phyloP scores from a whole-genome alignment of 1,140 invertebrate species.

The Trigoniulus corallinus region DNA sequence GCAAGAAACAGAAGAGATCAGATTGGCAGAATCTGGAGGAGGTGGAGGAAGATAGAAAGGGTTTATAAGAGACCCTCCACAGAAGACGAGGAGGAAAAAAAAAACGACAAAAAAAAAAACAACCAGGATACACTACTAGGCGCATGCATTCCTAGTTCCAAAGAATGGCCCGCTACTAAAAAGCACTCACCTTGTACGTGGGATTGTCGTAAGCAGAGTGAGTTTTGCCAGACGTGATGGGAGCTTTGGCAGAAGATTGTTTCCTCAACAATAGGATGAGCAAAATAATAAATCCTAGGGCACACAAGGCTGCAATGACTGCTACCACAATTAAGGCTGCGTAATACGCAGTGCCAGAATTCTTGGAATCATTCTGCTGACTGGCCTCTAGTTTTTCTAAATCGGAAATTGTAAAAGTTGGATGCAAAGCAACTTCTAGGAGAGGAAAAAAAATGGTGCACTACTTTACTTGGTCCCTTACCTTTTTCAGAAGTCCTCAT shows the following conservation, averaged over 20 bases:
- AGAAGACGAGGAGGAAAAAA: no score
- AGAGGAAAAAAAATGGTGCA: neutral
- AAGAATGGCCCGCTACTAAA: no score
- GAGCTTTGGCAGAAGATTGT: conserved; percentile 47
- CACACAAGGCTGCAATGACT: conserved; percentile 63
- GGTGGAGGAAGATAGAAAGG: no score
- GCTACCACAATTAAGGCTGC: conserved; percentile 69
- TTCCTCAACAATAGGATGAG: conserved; percentile 58
- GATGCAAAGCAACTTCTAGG: neutral
- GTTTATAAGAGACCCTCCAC: no score
- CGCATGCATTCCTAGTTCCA: no score
- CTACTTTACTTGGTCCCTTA: neutral
- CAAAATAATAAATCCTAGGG: conserved; percentile 57
- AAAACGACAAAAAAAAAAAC: no score
- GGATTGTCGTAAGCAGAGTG: conserved; percentile 76
- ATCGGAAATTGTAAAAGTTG: neutral
- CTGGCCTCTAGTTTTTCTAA: conserved; percentile 2
- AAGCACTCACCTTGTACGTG: conserved; percentile 63
- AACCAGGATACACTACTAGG: no score
- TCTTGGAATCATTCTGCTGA: conserved; percentile 5
- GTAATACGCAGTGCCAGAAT: conserved; percentile 54
- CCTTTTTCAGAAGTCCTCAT: conserved; percentile 21
- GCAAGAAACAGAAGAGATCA: no score
- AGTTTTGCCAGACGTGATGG: conserved; percentile 38
- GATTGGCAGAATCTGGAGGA: no score